Conservation (phyloP, 1,140 invertebrate species). For the Drosophila prosaltans region DNA sequence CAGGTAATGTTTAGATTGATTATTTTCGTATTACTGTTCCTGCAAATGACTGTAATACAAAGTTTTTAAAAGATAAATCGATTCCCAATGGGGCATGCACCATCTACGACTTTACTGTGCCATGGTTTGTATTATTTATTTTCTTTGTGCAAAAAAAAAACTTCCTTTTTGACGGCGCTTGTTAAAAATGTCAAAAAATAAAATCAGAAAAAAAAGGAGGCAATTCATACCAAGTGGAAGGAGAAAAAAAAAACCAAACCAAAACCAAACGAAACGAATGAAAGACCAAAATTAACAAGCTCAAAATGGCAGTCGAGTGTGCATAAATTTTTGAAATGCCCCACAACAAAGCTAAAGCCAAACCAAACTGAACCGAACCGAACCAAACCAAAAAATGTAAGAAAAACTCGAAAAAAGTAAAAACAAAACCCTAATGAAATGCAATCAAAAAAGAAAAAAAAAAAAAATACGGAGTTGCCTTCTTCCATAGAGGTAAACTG, state of each 20-base stretch:
- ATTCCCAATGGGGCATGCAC: no score
- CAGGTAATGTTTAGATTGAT: no score
- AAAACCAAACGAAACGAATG: slow-evolving; percentile 33
- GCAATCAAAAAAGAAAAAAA: slow-evolving; percentile 66
- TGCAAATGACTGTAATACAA: no score
- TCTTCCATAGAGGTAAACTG: slow-evolving; percentile 58
- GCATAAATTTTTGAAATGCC: slow-evolving; percentile 77
- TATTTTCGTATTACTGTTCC: no score
- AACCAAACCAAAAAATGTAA: no score
- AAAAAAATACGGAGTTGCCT: slow-evolving; percentile 54
- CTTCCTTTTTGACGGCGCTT: slow-evolving; percentile 79
- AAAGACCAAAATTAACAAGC: slow-evolving; percentile 69
- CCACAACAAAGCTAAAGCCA: slow-evolving; percentile 43
- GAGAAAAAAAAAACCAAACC: slow-evolving; percentile 42
- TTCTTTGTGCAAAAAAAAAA: slow-evolving; percentile 35
- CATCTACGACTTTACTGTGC: no score
- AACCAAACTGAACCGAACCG: not conserved
- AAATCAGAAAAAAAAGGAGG: not conserved
- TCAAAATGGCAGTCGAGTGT: slow-evolving; percentile 76
- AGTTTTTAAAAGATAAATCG: no score
- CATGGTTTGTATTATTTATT: slow-evolving; percentile 24
- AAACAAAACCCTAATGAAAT: slow-evolving; percentile 65
- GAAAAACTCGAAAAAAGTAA: slow-evolving; percentile 23
- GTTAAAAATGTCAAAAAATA: slow-evolving; percentile 71
- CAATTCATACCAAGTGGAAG: not conserved